phyloP scores from a whole-genome alignment of 2,888 invertebrate species.

The Ectobius pallidus region DNA sequence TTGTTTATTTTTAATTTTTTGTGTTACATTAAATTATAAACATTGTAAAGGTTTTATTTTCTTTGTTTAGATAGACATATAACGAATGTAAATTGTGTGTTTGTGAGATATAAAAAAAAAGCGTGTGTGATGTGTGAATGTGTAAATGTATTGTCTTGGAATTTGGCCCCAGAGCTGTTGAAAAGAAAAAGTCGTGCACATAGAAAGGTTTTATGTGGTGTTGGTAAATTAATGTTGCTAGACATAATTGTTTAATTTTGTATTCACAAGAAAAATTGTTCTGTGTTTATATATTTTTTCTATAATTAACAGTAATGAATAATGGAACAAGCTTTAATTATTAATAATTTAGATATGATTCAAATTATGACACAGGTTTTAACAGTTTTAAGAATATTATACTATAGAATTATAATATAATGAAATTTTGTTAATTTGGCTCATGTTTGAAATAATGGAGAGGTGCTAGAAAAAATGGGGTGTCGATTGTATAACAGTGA shows the following conservation, averaged over 20 bases:
- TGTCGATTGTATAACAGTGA: too few species aligned
- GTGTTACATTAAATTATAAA: too few species aligned
- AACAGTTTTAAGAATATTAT: not conserved
- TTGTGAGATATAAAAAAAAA: not conserved
- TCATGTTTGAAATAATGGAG: too few species aligned
- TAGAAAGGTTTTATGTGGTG: not conserved
- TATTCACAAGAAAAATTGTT: conserved; percentile 22
- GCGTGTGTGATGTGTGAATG: not conserved
- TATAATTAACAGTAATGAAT: conserved; percentile 21
- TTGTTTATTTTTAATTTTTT: too few species aligned
- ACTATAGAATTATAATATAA: conserved; percentile 38
- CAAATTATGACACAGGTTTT: conserved; percentile 1
- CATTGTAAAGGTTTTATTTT: too few species aligned
- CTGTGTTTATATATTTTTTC: conserved; percentile 33
- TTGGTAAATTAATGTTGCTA: conserved; percentile 30
- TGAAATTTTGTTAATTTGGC: too few species aligned
- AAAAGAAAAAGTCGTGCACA: not conserved
- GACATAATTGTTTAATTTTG: conserved; percentile 24
- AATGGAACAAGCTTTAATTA: conserved; percentile 32
- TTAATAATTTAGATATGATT: conserved; percentile 34
- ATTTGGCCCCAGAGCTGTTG: not conserved
- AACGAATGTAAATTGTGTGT: not conserved
- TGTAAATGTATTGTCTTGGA: not conserved
- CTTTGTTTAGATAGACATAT: not conserved
- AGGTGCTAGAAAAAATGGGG: too few species aligned